Conservation (phyloP, 2,888 invertebrate genomes). For the Parnassius orleans region DNA sequence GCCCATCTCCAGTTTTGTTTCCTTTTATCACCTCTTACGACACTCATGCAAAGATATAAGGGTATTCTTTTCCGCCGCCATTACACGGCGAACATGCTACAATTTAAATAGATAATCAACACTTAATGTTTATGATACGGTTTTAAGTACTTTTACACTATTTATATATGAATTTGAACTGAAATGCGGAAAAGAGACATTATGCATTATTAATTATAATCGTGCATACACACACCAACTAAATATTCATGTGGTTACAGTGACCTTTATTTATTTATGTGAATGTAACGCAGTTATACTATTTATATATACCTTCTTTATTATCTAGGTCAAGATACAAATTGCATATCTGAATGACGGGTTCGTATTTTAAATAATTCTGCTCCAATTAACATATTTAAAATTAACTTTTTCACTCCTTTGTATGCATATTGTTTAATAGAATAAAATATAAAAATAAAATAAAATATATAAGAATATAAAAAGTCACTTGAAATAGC, state of each 20-base stretch:
- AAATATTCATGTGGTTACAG: constrained; percentile 6
- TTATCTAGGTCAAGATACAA: constrained; percentile 27
- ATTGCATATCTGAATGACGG: constrained; percentile 12
- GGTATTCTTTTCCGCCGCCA: too few species aligned
- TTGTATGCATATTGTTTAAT: too few species aligned
- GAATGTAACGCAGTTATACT: constrained; percentile 22
- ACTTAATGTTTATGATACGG: constrained; percentile 5
- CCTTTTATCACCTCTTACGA: too few species aligned
- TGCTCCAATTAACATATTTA: constrained; percentile 5
- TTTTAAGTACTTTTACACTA: constrained; percentile 2
- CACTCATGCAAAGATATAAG: too few species aligned
- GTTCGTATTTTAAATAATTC: constrained; percentile 16
- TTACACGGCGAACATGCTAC: background rate
- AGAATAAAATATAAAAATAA: background rate
- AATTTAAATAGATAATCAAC: constrained; percentile 2
- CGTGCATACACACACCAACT: constrained; percentile 10
- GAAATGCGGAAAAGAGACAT: constrained; percentile 21
- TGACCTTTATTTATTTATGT: constrained; percentile 25
- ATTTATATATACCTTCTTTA: constrained; percentile 19
- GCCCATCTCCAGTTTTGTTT: too few species aligned
- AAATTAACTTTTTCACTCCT: background rate
- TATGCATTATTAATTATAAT: constrained; percentile 7
- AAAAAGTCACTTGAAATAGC: too few species aligned
- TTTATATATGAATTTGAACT: constrained; percentile 1
- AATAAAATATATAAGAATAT: constrained; percentile 3